phyloP scores from a whole-genome alignment of 2,113 vertebrate species.

The Alexandromys fortis region DNA sequence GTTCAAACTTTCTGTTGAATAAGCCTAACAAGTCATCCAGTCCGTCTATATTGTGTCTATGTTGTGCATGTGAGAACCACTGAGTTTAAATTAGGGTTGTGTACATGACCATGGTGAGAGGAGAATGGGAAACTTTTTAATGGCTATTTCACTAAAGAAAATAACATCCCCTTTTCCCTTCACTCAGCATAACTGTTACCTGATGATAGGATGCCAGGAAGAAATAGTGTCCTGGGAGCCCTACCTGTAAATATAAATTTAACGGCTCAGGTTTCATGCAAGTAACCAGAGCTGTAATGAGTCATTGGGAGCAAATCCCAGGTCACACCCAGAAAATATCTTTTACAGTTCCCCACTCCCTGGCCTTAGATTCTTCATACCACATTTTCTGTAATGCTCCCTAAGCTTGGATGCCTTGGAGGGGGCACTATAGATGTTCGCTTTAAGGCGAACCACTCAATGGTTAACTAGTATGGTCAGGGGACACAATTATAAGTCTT shows the following conservation, averaged over 20 bases:
- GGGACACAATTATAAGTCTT: too few relatives aligned
- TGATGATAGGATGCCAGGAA: background rate
- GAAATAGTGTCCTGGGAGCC: background rate
- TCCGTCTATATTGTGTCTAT: background rate
- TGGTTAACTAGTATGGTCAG: background rate
- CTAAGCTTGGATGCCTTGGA: background rate
- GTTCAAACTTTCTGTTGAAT: background rate
- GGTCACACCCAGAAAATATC: background rate
- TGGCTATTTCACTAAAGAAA: background rate
- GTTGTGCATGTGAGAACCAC: background rate
- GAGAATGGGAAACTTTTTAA: too few relatives aligned
- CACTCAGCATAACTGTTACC: background rate
- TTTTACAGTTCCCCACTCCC: background rate
- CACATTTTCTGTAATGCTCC: background rate
- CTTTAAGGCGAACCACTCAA: background rate
- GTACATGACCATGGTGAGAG: too few relatives aligned
- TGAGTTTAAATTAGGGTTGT: background rate
- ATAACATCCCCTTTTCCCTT: accelerated
- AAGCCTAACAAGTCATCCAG: background rate
- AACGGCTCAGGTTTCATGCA: background rate
- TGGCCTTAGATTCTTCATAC: background rate
- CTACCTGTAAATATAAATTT: too few relatives aligned
- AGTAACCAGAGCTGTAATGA: background rate
- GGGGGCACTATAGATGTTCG: background rate
- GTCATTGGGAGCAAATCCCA: background rate